A percentile compares a stretch with the other conserved stretches of the same genome.
Conservation (phyloP, 2,797 vertebrate genomes). For the Cryptoprocta ferox region DNA sequence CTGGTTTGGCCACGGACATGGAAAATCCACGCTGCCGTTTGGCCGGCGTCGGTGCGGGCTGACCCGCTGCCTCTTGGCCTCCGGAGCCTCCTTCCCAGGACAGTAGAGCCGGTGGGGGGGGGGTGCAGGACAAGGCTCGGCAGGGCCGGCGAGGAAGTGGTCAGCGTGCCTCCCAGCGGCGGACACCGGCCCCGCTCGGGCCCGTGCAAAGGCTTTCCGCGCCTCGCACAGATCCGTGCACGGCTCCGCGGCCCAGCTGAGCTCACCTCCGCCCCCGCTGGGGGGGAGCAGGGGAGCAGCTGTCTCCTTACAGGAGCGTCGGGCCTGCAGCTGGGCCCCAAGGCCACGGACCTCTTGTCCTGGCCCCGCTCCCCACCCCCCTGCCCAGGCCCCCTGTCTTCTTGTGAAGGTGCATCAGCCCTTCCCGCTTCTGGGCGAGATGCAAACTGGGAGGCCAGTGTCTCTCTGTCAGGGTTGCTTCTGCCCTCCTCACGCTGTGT, state of each 20-base stretch:
- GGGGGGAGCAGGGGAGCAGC: neutral
- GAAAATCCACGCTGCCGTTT: neutral
- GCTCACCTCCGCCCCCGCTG: neutral
- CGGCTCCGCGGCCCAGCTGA: too few species aligned
- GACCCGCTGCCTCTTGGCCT: neutral
- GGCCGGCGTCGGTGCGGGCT: neutral
- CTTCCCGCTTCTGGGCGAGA: neutral
- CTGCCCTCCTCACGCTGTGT: rapidly evolving
- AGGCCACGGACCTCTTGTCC: neutral
- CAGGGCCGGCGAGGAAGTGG: rapidly evolving
- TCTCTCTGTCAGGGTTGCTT: neutral
- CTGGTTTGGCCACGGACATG: neutral
- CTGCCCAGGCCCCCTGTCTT: neutral
- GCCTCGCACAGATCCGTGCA: neutral
- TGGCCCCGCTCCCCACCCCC: neutral
- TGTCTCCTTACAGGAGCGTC: neutral
- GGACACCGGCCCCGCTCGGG: neutral
- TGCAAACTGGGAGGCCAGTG: rapidly evolving
- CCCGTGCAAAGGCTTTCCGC: neutral
- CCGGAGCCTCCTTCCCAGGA: neutral
- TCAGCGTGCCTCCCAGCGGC: neutral
- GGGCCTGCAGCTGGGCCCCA: neutral
- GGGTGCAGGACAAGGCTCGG: neutral
- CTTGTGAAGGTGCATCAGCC: neutral
- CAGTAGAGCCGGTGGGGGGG: neutral